A percentile compares a stretch with the other conserved stretches of the same genome.
Conservation (phyloP, 2,797 vertebrate species). For the Eutrigla gurnardus region DNA sequence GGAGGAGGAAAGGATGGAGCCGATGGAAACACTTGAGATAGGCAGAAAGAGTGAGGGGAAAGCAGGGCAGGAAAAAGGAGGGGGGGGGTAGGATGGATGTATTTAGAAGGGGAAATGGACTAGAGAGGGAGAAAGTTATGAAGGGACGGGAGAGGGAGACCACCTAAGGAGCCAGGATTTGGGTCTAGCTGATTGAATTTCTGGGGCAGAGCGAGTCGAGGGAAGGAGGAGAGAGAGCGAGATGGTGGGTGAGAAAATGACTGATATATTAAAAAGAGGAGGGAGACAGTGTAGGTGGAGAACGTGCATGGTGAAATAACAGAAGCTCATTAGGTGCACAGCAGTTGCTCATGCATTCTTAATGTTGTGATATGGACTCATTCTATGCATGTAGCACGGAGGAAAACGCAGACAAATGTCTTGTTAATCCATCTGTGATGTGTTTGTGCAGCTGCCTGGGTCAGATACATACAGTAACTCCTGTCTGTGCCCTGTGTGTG, state of each 20-base stretch:
- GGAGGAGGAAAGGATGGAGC: not conserved
- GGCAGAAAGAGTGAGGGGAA: not conserved
- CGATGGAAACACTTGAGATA: not conserved
- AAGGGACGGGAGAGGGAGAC: constrained; percentile 40
- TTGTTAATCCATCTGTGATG: constrained; percentile 10
- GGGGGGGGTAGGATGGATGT: not conserved
- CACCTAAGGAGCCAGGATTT: constrained; percentile 58
- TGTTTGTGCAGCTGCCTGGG: constrained; percentile 31
- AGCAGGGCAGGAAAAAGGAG: constrained; percentile 7
- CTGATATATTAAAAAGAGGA: constrained; percentile 45
- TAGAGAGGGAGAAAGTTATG: constrained; percentile 25
- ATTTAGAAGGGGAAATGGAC: constrained; percentile 24
- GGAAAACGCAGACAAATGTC: constrained; percentile 14
- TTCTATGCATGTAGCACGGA: constrained; percentile 6
- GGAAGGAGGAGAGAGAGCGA: constrained; percentile 9
- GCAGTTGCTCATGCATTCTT: constrained; percentile 35
- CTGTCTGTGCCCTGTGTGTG: not conserved
- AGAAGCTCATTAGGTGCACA: constrained; percentile 59
- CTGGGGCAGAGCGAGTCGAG: constrained; percentile 56
- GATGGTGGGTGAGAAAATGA: constrained; percentile 53
- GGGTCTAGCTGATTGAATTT: constrained; percentile 61
- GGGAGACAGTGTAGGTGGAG: constrained; percentile 49
- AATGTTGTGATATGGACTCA: constrained; percentile 26
- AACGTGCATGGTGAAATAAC: constrained; percentile 33
- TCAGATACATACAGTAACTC: constrained; percentile 14